Base-by-base conservation (phyloP, 1,140 invertebrate species). In the Caenorhabditis brenneri region DNA sequence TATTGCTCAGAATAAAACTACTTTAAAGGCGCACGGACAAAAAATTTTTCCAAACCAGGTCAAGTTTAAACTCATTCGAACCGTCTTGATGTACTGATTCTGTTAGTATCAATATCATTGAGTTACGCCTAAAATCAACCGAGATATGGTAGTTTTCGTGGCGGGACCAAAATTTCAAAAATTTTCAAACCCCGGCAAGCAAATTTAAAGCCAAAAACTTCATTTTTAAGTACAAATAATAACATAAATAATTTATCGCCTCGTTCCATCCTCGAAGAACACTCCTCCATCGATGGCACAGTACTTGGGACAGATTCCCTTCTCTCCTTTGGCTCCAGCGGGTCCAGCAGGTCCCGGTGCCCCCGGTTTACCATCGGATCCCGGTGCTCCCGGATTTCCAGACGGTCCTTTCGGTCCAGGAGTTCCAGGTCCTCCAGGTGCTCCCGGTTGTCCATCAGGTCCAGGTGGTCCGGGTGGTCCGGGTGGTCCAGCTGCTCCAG, bases 401-500 rank as follows among this genome's bases (percentile, higher is more conserved):
- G 81, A 60, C 7, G 81, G 33, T 69, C 81, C 81, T 33, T 46
- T 65, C 33, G 39, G n/a, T 74, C 81, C 81, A n/a, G 46, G 60
- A 4, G 29, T 33, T 27, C 81, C 81, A 1, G 81, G 81, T 27
- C 39, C 49, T 42, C 81, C 81, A 51, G 81, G 81, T 33, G 24
- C 15, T 82, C 81, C 81, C 1, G 81, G 81, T 74, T 65, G 81
- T 53, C 60, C 55, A 36, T 46, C 39, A 4, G 55, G 81, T 48
- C 81, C 81, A 3, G 58, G 36, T n/a, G 58, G 36, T 19, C 81
- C 81, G 10, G 58, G 81, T 29, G 81, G 81, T 74, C 81, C 81
- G 2, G 48, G 31, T 24, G 81, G 60, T 46, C 58, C 46, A 2
- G 33, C 29, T 46, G 4, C 0, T 65, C 81, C 81, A 49, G 81